A percentile compares a stretch with the other conserved stretches of the same genome.
phyloP scores from a whole-genome alignment of 37 sponge, comb jelly and placozoan species.

The Hexactinellida sp. region DNA sequence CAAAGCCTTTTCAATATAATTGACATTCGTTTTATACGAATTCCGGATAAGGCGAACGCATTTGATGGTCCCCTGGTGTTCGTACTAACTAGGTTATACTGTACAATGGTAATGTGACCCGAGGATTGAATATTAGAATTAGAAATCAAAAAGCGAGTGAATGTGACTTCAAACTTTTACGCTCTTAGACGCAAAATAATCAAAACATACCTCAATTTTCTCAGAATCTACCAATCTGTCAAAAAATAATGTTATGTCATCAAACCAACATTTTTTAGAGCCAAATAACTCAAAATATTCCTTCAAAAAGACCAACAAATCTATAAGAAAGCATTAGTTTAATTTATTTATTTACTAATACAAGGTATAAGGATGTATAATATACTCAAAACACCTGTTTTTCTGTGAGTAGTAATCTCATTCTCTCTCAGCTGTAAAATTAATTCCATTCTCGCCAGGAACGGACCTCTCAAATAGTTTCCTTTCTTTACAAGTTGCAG shows the following conservation, averaged over 20 bases:
- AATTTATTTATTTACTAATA: not conserved
- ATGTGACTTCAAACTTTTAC: no score
- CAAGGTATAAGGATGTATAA: not conserved
- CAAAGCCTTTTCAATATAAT: no score
- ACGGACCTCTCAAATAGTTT: slow-evolving; percentile 43
- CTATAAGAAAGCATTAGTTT: not conserved
- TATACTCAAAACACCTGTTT: not conserved
- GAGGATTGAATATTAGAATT: no score
- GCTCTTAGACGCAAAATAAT: no score
- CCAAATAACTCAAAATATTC: slow-evolving; percentile 14
- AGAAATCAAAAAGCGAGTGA: no score
- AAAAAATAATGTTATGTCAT: not conserved
- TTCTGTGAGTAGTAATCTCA: not conserved
- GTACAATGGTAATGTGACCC: no score
- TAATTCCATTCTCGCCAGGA: slow-evolving; percentile 60
- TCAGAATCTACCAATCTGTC: not conserved
- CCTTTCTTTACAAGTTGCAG: not conserved
- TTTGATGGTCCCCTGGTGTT: no score
- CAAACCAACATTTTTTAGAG: not conserved
- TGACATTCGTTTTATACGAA: no score
- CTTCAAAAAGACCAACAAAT: not conserved
- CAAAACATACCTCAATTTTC: not conserved
- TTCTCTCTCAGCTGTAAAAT: slow-evolving; percentile 28
- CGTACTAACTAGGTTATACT: no score
- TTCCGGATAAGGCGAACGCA: no score